These are phyloP conservation scores for Callionymus lyra DNA, from an alignment of 2,113 vertebrate species.

Conservation along the genomic window DNA sequence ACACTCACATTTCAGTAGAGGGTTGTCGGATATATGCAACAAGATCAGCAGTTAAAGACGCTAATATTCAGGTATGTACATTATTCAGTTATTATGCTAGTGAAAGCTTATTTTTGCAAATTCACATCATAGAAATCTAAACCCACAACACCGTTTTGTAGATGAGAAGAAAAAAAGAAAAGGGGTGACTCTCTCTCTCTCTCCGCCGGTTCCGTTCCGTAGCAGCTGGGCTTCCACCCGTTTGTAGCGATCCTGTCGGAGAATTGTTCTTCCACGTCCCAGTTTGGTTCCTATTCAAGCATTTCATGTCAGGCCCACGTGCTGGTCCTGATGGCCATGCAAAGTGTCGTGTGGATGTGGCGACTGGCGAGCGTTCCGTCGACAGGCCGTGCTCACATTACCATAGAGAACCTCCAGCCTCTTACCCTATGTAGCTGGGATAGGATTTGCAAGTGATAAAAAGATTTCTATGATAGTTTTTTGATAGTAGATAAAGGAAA, in stretches of 20 bases:
- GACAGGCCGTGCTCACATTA: slow-evolving; percentile 22
- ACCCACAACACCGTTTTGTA: slow-evolving; percentile 55
- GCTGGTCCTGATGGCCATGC: slow-evolving; percentile 60
- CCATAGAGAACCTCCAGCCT: no score
- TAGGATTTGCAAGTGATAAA: no score
- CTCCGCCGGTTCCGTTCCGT: slow-evolving; percentile 52
- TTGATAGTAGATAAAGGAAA: no score
- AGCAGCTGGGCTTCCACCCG: slow-evolving; percentile 58
- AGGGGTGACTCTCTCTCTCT: slow-evolving; percentile 42
- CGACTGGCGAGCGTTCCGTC: slow-evolving; percentile 27
- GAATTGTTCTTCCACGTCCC: slow-evolving; percentile 46
- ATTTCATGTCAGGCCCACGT: slow-evolving; percentile 61
- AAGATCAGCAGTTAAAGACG: no score
- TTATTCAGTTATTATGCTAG: slow-evolving; percentile 45
- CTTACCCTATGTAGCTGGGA: no score
- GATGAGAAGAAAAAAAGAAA: slow-evolving; percentile 59
- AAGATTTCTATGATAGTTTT: no score
- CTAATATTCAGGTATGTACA: slow-evolving; percentile 56
- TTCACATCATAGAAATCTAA: slow-evolving; percentile 58
- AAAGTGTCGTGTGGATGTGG: slow-evolving; percentile 50
- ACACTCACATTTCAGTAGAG: slow-evolving; percentile 41
- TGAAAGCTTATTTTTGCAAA: slow-evolving; percentile 57
- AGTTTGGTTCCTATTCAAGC: slow-evolving; percentile 52
- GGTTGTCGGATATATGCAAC: no score
- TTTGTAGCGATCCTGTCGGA: slow-evolving; percentile 54